Conservation (phyloP, 2,113 vertebrate genomes). For the Crypturellus undulatus region DNA sequence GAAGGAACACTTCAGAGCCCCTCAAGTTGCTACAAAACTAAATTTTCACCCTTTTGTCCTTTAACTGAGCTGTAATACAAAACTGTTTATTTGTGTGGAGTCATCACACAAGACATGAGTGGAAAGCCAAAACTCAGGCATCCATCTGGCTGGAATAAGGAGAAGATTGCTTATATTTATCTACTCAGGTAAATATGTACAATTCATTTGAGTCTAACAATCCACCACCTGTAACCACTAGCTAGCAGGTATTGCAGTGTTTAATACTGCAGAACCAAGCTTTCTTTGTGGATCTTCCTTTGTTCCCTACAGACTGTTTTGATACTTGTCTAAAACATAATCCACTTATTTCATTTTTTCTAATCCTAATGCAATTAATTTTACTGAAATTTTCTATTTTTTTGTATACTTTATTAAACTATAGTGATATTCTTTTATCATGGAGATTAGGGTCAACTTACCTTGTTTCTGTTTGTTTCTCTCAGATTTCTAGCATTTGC, state of each 20-base stretch:
- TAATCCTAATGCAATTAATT: background rate
- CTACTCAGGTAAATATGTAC: background rate
- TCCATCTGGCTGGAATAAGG: background rate
- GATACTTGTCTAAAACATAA: background rate
- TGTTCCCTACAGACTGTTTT: background rate
- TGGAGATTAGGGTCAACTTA: background rate
- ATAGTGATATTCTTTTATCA: background rate
- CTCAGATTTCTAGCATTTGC: background rate
- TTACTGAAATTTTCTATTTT: background rate
- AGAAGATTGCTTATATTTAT: background rate
- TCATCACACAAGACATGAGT: background rate
- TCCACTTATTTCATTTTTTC: background rate
- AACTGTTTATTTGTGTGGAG: background rate
- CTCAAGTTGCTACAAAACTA: background rate
- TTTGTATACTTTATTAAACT: background rate
- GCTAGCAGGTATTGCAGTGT: background rate
- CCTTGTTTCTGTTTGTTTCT: background rate
- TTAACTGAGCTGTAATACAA: background rate
- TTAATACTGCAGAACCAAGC: background rate
- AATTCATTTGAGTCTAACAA: background rate
- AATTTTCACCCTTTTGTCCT: background rate
- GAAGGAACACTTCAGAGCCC: background rate
- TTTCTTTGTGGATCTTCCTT: background rate
- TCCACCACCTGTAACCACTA: background rate
- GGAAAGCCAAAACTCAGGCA: background rate